phyloP scores from a whole-genome alignment of 2,888 invertebrate genomes.

The Synanthedon formicaeformis region DNA sequence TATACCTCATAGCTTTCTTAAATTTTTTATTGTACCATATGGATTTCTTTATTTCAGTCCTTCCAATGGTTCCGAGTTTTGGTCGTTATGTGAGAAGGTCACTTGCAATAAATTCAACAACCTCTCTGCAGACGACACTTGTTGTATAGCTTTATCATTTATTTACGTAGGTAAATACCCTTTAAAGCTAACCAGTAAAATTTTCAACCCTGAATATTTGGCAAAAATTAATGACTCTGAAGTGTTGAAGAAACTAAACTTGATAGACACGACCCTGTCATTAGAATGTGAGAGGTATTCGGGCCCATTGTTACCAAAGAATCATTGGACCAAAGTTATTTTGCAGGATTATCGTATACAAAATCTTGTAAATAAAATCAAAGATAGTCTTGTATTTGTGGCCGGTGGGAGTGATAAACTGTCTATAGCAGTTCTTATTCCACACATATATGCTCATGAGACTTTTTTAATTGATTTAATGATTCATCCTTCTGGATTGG shows the following conservation, averaged over 20 bases:
- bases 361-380: constrained; percentile 57
- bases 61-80: constrained; percentile 59
- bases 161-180: constrained; percentile 74
- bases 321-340: constrained; percentile 61
- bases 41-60: constrained; percentile 73
- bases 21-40: constrained; percentile 70
- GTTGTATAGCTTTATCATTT: constrained; percentile 74
- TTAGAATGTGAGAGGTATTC: constrained; percentile 71
- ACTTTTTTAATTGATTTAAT: constrained; percentile 73
- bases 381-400: constrained; percentile 44
- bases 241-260: constrained; percentile 63
- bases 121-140: constrained; percentile 66
- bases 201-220: constrained; percentile 73
- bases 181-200: constrained; percentile 65
- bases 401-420: constrained; percentile 57
- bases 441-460: constrained; percentile 66
- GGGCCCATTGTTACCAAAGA: constrained; percentile 70
- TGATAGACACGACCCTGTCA: constrained; percentile 74
- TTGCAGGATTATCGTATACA: constrained; percentile 65
- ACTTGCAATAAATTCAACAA: constrained; percentile 69
- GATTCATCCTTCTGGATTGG: constrained; percentile 59
- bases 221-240: constrained; percentile 61
- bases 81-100: constrained; percentile 64
- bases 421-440: constrained; percentile 63
- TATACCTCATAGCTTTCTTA: constrained; percentile 66